Evolutionary conservation across 2,113 vertebrate species (phyloP).

Genomic region (Geococcyx californianus): DNA sequence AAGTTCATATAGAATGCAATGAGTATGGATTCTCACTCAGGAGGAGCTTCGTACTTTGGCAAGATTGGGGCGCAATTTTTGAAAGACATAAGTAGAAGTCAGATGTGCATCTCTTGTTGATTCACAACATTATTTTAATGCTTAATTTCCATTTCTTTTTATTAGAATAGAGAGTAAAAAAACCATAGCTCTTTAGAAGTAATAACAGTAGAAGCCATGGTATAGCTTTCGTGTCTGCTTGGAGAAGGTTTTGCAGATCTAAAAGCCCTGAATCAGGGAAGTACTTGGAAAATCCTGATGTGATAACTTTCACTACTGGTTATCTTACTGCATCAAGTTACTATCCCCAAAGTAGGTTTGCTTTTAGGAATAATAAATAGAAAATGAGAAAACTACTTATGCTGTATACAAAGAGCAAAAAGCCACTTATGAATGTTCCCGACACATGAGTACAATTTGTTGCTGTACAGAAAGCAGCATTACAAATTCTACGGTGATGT

Average conservation of each 20-base stretch:
- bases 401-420: slow-evolving; percentile 3
- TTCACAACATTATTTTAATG: not conserved
- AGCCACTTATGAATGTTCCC: not conserved
- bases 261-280: not conserved
- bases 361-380: not conserved
- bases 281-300: not conserved
- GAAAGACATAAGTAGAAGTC: not conserved
- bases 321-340: not conserved
- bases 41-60: not conserved
- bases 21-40: not conserved
- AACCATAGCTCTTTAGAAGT: not conserved
- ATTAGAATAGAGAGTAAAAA: not conserved
- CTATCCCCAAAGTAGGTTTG: not conserved
- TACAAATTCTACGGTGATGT: slow-evolving; percentile 16
- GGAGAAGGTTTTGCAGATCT: not conserved
- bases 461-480: not conserved
- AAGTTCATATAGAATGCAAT: not conserved
- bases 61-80: not conserved
- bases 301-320: not conserved
- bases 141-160: not conserved
- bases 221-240: not conserved
- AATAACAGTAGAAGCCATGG: not conserved
- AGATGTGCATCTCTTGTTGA: not conserved
- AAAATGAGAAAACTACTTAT: not conserved
- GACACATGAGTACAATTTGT: not conserved